Evolutionary conservation across 2,113 vertebrate genomes (phyloP), one percentile per base, ranked within the genome.

Genomic region (Calidris pygmaea): DNA sequence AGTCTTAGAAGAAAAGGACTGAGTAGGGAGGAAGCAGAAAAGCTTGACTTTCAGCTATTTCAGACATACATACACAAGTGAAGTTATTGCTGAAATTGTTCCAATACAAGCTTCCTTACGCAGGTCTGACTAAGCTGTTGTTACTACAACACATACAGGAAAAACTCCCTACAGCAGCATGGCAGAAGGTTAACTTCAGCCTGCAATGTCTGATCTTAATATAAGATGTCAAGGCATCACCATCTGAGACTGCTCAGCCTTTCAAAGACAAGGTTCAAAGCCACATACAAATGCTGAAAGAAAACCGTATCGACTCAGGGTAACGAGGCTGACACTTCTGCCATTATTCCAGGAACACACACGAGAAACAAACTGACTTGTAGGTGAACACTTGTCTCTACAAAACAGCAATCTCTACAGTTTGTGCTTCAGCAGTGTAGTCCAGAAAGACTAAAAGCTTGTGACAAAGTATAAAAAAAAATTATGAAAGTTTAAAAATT

Each of bases 381-480:
- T 18, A 53, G 29, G 62, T 67, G 47, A 45, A 77, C 22, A 0
- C 43, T 92, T 68, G 80, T 63, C 76, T 89, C 24, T 88, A 89
- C 55, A 74, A 76, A 91, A 89, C 52, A 52, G 50, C 68, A 60
- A 3, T 84, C 68, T 34, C 29, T 75, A 23, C 15, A 1, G 70
- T 89, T 95, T 98, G 97, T 97, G 95, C 98, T 98, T 98, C 93
- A 94, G 76, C 58, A 23, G 55, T 73, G n/a, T 89, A 94, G 58
- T 80, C 91, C 47, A 16, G 84, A 97, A 96, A 97, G 95, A 91
- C 96, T 95, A 97, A 96, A 95, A 96, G 92, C 75, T 93, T 94
- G 78, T 90, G 92, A 97, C 80, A 96, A 94, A 94, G 92, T 93
- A 76, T 81, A 66, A 94, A 95, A 94, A 94, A 95, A 87, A 89